These are phyloP conservation scores for Haliclona indistincta DNA, from an alignment of 37 sponge, comb jelly and placozoan genomes.

Conservation along the genomic window DNA sequence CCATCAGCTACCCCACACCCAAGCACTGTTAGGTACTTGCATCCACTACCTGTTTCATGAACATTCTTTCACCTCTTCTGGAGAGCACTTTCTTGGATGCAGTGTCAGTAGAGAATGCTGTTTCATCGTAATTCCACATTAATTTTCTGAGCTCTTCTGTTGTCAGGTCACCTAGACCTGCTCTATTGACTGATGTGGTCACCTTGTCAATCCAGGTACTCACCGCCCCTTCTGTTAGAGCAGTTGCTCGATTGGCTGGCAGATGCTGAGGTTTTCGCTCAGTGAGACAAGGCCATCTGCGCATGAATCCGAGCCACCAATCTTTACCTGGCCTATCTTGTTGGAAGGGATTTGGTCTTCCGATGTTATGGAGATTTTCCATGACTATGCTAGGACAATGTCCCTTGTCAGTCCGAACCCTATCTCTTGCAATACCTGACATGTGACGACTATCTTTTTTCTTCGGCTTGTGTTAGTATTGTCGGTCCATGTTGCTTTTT, in stretches of 20 bases:
- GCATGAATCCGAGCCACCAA: constrained; percentile 53
- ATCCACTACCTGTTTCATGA: constrained; percentile 57
- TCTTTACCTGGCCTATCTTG: constrained; percentile 40
- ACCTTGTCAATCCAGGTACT: constrained; percentile 14
- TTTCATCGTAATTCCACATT: constrained; percentile 57
- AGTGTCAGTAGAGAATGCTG: constrained; percentile 45
- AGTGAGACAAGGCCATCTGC: constrained; percentile 29
- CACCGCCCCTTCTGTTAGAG: constrained; percentile 13
- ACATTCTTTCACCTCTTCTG: constrained; percentile 41
- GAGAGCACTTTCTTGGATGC: constrained; percentile 25
- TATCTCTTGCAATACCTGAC: constrained; percentile 51
- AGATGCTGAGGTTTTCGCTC: constrained; percentile 27
- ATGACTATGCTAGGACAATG: constrained; percentile 22
- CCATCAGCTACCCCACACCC: constrained; percentile 42
- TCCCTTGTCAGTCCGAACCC: constrained; percentile 55
- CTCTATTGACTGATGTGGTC: background rate
- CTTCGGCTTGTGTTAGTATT: constrained; percentile 36
- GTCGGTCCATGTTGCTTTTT: constrained; percentile 27
- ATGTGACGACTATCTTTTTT: constrained; percentile 46
- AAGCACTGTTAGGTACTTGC: constrained; percentile 44
- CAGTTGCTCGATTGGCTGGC: constrained; percentile 13
- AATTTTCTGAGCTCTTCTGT: constrained; percentile 12
- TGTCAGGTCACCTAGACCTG: constrained; percentile 4
- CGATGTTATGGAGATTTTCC: constrained; percentile 10
- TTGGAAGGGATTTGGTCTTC: constrained; percentile 35